Base-by-base conservation (phyloP, 2,113 vertebrate genomes). In the Pimephales promelas region DNA sequence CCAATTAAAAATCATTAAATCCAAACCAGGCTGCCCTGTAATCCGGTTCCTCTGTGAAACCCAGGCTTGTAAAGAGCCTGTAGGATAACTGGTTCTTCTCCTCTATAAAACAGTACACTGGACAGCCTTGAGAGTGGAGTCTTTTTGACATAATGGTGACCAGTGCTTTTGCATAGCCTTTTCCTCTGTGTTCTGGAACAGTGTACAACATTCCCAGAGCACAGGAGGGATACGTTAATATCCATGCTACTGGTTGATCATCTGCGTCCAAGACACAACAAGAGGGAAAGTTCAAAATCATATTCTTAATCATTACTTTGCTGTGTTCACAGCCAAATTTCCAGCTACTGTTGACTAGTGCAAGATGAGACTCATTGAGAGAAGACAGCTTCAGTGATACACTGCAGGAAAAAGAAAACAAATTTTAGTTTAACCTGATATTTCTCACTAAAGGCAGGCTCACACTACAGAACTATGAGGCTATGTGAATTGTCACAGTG, bases 121-220 rank as follows among this genome's bases (percentile, higher is more conserved):
- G 94, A 84, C 84, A 91, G 3, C 91, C 91, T 14, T 87, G 57
- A 28, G 84, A 70, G 14, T 87, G 81, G n/a, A 93, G 85, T 56
- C 31, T 91, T 75, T 83, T 90, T 28, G 92, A 89, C 88, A 94
- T 84, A 62, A 47, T 49, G 31, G 78, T 85, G 49, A 93, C 66
- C 83, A 94, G 36, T 14, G 89, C 72, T 87, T 92, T 94, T 74
- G 93, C 93, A 1, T 92, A 92, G 68, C 92, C 92, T 89, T 92
- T 92, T 47, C 89, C 74, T 78, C 93, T 90, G 88, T 94, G 89
- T 86, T 92, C 86, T 14, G 89, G 88, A 62, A 84, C 3, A 0
- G 90, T 90, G 78, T 93, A 91, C 62, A 95, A 47, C 49, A 93
- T 86, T 9, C 92, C 92, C 45, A 94, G 47, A 14, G 90, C 87